phyloP scores from a whole-genome alignment of 2,797 vertebrate genomes.

The Halcyon smyrnensis region DNA sequence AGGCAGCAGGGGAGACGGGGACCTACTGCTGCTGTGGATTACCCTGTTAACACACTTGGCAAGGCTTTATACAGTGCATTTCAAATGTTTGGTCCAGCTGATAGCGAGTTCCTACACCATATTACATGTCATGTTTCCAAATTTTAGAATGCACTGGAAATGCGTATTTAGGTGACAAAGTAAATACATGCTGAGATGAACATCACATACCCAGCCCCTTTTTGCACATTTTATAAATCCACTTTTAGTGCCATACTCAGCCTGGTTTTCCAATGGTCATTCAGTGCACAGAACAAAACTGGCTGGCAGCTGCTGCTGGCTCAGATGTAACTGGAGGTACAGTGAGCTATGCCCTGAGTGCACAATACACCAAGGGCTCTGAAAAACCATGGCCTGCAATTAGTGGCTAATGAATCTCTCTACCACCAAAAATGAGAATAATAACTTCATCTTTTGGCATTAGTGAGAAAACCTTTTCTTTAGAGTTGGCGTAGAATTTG shows the following conservation, averaged over 20 bases:
- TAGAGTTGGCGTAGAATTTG: background rate
- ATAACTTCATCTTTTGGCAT: background rate
- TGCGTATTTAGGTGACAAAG: background rate
- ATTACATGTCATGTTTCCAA: rapidly evolving
- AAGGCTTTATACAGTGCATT: background rate
- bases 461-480: background rate
- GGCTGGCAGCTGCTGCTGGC: background rate
- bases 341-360: background rate
- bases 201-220: background rate
- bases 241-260: background rate
- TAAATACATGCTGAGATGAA: background rate
- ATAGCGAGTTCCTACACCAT: background rate
- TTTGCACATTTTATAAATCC: background rate
- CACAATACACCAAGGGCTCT: background rate
- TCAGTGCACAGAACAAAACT: background rate
- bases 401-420: background rate
- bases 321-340: background rate
- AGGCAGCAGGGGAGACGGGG: background rate
- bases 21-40: background rate
- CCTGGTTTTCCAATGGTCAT: background rate
- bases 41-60: background rate
- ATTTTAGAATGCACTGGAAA: background rate
- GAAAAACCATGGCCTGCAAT: background rate
- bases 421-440: background rate
- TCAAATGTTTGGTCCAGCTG: background rate